Evolutionary conservation across 2,113 vertebrate genomes (phyloP).

Genomic region (Cichladusa arquata): DNA sequence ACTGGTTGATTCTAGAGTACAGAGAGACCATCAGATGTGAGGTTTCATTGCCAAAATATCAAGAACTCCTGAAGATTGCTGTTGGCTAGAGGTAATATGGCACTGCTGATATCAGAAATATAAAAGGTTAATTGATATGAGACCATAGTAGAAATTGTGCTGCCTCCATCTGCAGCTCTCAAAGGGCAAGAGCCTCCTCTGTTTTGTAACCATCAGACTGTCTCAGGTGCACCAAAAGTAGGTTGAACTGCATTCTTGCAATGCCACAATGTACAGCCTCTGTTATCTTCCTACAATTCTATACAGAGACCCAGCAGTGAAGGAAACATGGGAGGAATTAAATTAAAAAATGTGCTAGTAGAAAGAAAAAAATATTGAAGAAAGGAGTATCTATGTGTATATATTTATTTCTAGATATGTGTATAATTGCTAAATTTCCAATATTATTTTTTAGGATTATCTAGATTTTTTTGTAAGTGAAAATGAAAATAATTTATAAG

Average conservation of each 20-base stretch:
- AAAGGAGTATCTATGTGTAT: neutral
- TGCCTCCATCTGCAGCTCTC: neutral
- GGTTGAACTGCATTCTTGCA: neutral
- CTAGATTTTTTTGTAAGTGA: neutral
- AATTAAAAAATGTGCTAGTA: neutral
- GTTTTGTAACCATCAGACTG: neutral
- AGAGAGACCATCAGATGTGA: neutral
- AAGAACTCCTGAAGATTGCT: neutral
- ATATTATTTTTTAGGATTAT: neutral
- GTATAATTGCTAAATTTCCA: neutral
- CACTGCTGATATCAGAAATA: neutral
- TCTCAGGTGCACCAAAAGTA: neutral
- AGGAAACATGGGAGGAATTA: neutral
- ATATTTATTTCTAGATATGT: neutral
- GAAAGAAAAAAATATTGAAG: neutral
- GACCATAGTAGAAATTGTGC: accelerated
- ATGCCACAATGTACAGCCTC: accelerated
- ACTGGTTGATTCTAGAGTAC: accelerated
- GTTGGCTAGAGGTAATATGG: neutral
- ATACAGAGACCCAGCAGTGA: neutral
- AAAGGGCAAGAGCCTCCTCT: neutral
- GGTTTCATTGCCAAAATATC: neutral
- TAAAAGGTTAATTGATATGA: neutral
- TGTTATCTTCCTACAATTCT: neutral
- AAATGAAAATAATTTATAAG: neutral